These are phyloP conservation scores for Rallus limicola DNA, from an alignment of 2,113 vertebrate species.

Conservation along the genomic window DNA sequence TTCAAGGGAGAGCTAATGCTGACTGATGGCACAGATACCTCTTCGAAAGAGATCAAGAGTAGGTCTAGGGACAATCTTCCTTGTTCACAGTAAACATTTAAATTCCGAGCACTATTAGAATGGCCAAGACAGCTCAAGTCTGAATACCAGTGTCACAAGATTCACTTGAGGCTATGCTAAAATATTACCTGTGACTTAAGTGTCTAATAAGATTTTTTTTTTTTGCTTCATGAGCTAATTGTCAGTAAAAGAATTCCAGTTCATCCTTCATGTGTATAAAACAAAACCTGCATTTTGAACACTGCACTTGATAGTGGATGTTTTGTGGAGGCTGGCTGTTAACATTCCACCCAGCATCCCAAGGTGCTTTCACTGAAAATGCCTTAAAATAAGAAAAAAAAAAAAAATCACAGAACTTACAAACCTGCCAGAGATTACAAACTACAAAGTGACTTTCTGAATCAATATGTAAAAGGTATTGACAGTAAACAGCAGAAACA, in stretches of 20 bases:
- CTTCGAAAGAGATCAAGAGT: neutral
- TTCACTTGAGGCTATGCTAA: neutral
- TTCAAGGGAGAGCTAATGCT: rapidly evolving
- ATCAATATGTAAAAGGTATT: neutral
- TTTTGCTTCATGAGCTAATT: neutral
- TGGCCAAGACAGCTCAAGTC: neutral
- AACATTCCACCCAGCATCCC: neutral
- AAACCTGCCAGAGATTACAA: neutral
- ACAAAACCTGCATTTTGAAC: neutral
- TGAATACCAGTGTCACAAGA: neutral
- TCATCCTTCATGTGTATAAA: neutral
- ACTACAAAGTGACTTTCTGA: neutral
- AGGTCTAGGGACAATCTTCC: neutral
- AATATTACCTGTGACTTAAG: neutral
- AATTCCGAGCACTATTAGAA: neutral
- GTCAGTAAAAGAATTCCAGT: neutral
- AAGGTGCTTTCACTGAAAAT: neutral
- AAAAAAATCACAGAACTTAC: neutral
- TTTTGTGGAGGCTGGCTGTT: neutral
- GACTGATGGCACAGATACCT: neutral
- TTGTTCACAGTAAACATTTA: neutral
- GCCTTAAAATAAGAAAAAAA: neutral
- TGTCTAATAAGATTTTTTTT: neutral
- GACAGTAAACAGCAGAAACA: neutral
- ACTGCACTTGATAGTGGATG: neutral